Evolutionary conservation across 2,113 vertebrate species (phyloP), one percentile per base, ranked within the genome.

Genomic region (Chrysochloris asiatica): DNA sequence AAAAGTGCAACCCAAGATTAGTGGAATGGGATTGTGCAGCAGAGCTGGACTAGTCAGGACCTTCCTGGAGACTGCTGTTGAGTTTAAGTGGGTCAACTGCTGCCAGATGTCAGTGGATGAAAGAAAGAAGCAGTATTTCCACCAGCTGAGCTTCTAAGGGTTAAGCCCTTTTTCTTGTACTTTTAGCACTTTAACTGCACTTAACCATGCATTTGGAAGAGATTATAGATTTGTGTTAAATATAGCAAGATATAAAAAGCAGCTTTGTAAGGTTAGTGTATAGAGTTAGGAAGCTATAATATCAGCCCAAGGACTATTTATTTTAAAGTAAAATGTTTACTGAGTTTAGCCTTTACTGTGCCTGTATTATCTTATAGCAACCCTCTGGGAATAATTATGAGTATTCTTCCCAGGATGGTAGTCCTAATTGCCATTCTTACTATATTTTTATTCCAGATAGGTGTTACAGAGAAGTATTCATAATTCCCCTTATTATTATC

Each of bases 181-280:
- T 83, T 95, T 86, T 81, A 93, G 59, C 83, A 90, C 72, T 96
- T 86, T 90, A 94, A 78, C 83, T 1, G 1, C 83, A 86, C 91
- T 96, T 96, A 82, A 47, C 92, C 77, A 81, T 93, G 92, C 83
- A 78, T 89, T 94, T 94, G 93, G 92, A 92, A 38, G 69, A 89
- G 91, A 93, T 96, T 96, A 96, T 80, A 95, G 93, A 93, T 95
- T 95, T 93, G 89, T 88, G 91, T 94, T 94, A 92, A 94, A 93
- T 89, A 88, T 86, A 93, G 91, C 71, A 81, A 86, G 90, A 75
- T 89, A 54, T 86, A 81, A 90, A 96, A 92, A 94, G 67, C 52
- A 93, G 92, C 92, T 94, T 94, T 92, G 88, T 88, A 61, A 86
- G 59, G 56, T n/a, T 82, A 77, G 67, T 19, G 19, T 73, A 76